A percentile compares a stretch with the other conserved stretches of the same genome.
phyloP scores from a whole-genome alignment of 2,113 vertebrate genomes.

The Caranx ignobilis region DNA sequence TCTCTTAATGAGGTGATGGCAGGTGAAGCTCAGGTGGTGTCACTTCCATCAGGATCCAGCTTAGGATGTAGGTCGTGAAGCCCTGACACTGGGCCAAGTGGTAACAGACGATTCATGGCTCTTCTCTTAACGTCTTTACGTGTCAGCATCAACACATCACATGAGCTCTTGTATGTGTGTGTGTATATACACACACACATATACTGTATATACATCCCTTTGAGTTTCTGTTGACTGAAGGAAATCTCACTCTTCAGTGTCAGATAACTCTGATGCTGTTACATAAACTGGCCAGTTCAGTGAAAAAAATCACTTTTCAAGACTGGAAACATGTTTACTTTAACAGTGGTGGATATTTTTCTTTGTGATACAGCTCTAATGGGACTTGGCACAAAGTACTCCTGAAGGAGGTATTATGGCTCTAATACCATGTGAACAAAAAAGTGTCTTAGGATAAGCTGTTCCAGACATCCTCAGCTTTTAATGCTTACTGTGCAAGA shows the following conservation, averaged over 20 bases:
- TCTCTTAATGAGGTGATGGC: conserved; percentile 30
- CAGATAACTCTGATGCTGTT: too few species aligned
- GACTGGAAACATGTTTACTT: not conserved
- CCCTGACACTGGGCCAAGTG: conserved; percentile 38
- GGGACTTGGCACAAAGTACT: not conserved
- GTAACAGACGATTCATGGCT: conserved; percentile 24
- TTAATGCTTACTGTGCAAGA: conserved; percentile 57
- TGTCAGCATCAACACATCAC: conserved; percentile 12
- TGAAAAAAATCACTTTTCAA: not conserved
- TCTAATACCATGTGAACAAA: conserved; percentile 61
- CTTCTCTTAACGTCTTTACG: conserved; percentile 11
- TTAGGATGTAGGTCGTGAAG: conserved; percentile 52
- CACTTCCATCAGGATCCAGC: conserved; percentile 39
- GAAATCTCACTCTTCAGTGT: too few species aligned
- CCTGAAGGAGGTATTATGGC: conserved; percentile 41
- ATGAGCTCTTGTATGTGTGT: not conserved
- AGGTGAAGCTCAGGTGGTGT: conserved; percentile 41
- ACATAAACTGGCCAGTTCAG: too few species aligned
- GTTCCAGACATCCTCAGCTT: conserved; percentile 56
- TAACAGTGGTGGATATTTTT: not conserved
- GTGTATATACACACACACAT: not conserved
- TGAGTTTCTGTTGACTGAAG: too few species aligned
- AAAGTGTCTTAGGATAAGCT: conserved; percentile 66
- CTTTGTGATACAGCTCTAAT: not conserved
- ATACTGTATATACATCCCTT: too few species aligned